phyloP scores from a whole-genome alignment of 2,113 vertebrate species.

The Grantiella picta region DNA sequence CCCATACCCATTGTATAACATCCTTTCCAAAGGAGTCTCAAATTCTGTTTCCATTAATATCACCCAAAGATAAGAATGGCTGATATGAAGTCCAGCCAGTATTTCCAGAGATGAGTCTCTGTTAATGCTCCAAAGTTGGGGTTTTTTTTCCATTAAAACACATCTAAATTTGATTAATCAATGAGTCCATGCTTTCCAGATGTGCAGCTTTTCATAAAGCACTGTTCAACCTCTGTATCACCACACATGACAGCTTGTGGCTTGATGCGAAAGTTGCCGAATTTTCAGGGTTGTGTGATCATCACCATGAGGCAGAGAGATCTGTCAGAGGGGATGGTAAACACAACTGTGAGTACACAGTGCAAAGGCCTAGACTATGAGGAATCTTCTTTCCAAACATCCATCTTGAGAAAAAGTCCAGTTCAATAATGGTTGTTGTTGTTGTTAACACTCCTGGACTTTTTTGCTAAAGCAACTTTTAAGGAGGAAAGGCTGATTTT shows the following conservation, averaged over 20 bases:
- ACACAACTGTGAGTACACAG: background rate
- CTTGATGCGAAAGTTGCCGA: background rate
- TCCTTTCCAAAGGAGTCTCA: background rate
- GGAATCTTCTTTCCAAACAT: background rate
- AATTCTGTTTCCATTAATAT: background rate
- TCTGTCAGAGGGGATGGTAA: background rate
- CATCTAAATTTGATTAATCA: background rate
- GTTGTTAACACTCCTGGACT: background rate
- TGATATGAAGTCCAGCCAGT: background rate
- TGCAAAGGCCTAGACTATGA: background rate
- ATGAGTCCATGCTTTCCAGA: background rate
- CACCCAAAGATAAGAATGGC: background rate
- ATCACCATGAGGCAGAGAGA: background rate
- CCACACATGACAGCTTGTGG: background rate
- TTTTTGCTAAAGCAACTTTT: background rate
- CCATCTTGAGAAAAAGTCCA: background rate
- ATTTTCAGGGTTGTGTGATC: background rate
- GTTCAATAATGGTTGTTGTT: background rate
- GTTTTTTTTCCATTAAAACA: background rate
- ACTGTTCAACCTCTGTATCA: background rate
- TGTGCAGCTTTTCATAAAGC: background rate
- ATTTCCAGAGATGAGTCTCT: background rate
- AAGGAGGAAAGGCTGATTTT: background rate
- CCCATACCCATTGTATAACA: background rate
- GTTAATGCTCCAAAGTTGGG: background rate